These are phyloP conservation scores for Drosophila anomalata DNA, from an alignment of 2,888 invertebrate genomes.

Conservation along the genomic window DNA sequence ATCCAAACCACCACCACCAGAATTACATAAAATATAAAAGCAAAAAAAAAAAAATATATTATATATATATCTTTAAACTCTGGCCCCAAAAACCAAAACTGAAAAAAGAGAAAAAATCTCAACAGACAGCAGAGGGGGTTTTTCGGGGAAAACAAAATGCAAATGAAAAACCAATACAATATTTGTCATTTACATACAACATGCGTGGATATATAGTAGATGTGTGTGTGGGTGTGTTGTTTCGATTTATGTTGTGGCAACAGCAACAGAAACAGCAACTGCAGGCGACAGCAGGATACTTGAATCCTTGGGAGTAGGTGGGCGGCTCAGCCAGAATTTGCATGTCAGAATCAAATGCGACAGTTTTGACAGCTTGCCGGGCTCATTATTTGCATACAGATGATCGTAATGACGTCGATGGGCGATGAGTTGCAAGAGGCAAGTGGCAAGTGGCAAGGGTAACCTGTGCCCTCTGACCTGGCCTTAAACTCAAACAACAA, in stretches of 20 bases:
- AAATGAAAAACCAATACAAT: slow-evolving; percentile 64
- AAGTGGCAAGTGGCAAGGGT: slow-evolving; percentile 2
- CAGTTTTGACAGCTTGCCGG: slow-evolving; percentile 64
- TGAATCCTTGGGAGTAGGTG: slow-evolving; percentile 13
- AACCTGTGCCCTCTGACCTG: background rate
- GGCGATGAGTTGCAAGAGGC: slow-evolving; percentile 17
- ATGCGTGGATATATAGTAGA: background rate
- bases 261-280: slow-evolving; percentile 41
- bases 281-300: slow-evolving; percentile 34
- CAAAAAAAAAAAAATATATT: background rate
- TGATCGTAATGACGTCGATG: slow-evolving; percentile 25
- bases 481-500: slow-evolving; percentile 17
- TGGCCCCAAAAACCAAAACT: slow-evolving; percentile 10
- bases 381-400: slow-evolving; percentile 63
- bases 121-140: slow-evolving; percentile 14
- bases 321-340: slow-evolving; percentile 50
- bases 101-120: slow-evolving; percentile 15
- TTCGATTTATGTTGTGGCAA: slow-evolving; percentile 70
- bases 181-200: slow-evolving; percentile 48
- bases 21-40: slow-evolving; percentile 30
- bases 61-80: background rate
- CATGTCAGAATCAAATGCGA: slow-evolving; percentile 70
- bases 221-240: slow-evolving; percentile 22
- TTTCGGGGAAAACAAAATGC: slow-evolving; percentile 49
- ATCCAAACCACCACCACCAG: background rate